Evolutionary conservation across 2,888 invertebrate genomes (phyloP).

Genomic region (Metopia argyrocephala): DNA sequence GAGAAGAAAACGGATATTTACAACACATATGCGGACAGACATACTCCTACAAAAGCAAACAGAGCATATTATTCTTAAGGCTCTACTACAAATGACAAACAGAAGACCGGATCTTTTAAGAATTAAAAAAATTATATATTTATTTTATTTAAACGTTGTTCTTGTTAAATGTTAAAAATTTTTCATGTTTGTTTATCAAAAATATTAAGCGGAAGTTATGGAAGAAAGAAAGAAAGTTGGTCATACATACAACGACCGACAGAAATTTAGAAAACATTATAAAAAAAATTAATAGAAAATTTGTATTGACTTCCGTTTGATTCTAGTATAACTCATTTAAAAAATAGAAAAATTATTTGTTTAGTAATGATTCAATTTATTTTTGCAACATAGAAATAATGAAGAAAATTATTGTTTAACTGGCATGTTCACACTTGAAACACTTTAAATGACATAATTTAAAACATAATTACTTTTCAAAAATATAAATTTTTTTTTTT

Average conservation of each 20-base stretch:
- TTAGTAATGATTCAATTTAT: no score
- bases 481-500: no score
- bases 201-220: slow-evolving; percentile 55
- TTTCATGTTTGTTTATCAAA: neutral
- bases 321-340: no score
- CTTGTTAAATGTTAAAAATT: no score
- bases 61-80: neutral
- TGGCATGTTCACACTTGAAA: no score
- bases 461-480: no score
- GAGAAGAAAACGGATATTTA: slow-evolving; percentile 44
- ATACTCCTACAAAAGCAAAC: slow-evolving; percentile 11
- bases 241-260: neutral
- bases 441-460: no score
- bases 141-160: neutral
- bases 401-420: no score
- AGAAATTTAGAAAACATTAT: neutral
- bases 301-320: neutral
- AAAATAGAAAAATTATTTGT: no score
- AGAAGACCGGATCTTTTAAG: slow-evolving; percentile 53
- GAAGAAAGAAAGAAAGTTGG: slow-evolving; percentile 11
- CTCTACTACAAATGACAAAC: slow-evolving; percentile 34
- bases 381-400: no score
- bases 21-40: slow-evolving; percentile 56
- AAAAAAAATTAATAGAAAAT: neutral
- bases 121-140: neutral